Evolutionary conservation across 2,888 invertebrate genomes (phyloP), one percentile per base, ranked within the genome.

Genomic region (Eilema depressum): DNA sequence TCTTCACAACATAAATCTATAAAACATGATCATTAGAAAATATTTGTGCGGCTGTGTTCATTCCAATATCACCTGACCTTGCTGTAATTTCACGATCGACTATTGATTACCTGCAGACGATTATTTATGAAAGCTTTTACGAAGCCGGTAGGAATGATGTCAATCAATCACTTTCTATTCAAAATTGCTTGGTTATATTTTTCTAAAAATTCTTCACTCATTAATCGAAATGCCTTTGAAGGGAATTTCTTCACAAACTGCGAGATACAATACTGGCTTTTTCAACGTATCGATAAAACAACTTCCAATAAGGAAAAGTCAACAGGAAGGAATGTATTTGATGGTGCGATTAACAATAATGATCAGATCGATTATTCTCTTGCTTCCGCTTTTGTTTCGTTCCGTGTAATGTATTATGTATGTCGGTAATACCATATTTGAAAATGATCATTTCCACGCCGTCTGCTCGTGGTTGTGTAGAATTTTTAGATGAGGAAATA

Each of bases 291-390:
- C 57, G 70, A 75, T 68, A 82, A 70, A 69, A 73, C 73, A 80
- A 75, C 71, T 69, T 62, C 70, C 73, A 73, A 80, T 78, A 75
- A 80, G 82, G 80, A 81, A 80, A 81, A 79, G 78, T 75, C 73
- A 77, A 73, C 63, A 65, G 71, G 30, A 69, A 75, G 74, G 70
- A 72, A 78, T 81, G 78, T 82, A 74, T 83, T 83, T 78, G 83
- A 80, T 83, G 73, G 80, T 71, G 68, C 76, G 80, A 83, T 82
- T 83, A 81, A 74, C 76, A 73, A 76, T 80, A 83, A 82, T 75
- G 80, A 81, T 75, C 67, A 66, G 75, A 83, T 83, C 82, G 82
- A 82, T 83, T 83, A 80, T 81, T 83, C 80, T 80, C 73, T 69
- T 69, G 66, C 56, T 70, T 68, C 70, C 60, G 53, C 66, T 71